These are phyloP conservation scores for Hafferia zeledoni DNA, from an alignment of 2,797 vertebrate species.

Conservation along the genomic window DNA sequence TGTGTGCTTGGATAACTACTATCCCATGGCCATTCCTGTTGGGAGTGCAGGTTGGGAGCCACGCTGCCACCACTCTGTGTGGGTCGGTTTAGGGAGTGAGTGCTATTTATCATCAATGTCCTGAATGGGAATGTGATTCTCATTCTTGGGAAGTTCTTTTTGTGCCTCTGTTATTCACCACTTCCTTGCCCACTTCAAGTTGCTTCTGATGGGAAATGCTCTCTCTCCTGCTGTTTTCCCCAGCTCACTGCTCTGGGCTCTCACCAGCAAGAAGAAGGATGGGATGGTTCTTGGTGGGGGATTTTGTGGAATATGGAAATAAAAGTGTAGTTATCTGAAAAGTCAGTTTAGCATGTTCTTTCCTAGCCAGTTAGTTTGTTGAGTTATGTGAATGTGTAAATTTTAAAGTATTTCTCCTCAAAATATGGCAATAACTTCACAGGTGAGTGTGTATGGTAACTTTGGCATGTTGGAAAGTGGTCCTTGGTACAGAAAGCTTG, in stretches of 20 bases:
- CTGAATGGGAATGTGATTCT: not conserved
- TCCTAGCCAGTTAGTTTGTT: not conserved
- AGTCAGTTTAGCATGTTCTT: not conserved
- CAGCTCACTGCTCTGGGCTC: accelerated
- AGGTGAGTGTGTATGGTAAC: not conserved
- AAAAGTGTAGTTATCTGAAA: not conserved
- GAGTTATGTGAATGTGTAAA: not conserved
- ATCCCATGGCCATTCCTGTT: not conserved
- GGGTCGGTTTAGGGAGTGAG: not conserved
- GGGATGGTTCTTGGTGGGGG: not conserved
- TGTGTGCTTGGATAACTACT: not conserved
- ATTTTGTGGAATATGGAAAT: not conserved
- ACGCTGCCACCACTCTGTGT: not conserved
- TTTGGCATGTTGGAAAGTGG: not conserved
- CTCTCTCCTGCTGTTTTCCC: not conserved
- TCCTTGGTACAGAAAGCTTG: not conserved
- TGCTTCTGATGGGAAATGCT: not conserved
- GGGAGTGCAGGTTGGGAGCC: not conserved
- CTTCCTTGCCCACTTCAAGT: not conserved
- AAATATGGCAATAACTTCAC: not conserved
- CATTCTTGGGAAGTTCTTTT: not conserved
- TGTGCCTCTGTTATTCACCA: not conserved
- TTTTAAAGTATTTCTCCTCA: not conserved
- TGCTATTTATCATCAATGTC: not conserved
- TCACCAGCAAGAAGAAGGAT: not conserved